phyloP scores from a whole-genome alignment of 2,888 invertebrate species.

The Coelogynopora nodosa region DNA sequence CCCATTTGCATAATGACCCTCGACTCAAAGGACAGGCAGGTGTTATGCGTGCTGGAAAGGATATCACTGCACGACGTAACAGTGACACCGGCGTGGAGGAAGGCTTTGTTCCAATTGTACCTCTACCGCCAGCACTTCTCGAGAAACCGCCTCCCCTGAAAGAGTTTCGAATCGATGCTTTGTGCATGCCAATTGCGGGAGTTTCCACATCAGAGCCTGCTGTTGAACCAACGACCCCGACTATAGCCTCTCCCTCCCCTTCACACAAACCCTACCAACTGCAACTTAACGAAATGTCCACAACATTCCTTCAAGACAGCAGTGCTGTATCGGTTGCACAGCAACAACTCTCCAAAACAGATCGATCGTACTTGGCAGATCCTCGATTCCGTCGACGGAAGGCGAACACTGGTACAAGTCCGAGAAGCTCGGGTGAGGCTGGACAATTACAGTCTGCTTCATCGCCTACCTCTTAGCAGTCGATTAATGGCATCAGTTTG shows the following conservation, averaged over 20 bases:
- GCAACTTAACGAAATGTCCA: slow-evolving; percentile 23
- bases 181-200: neutral
- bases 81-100: neutral
- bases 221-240: neutral
- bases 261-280: slow-evolving; percentile 17
- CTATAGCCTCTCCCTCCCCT: neutral
- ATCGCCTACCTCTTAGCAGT: neutral
- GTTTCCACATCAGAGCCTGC: neutral
- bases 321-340: neutral
- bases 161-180: neutral
- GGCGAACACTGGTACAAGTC: slow-evolving; percentile 1
- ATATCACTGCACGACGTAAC: neutral
- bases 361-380: slow-evolving; percentile 39
- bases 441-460: neutral
- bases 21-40: slow-evolving; percentile 42
- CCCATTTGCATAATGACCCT: slow-evolving; percentile 39
- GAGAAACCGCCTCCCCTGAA: slow-evolving; percentile 30
- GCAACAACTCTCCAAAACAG: neutral
- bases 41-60: neutral
- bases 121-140: neutral
- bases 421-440: neutral
- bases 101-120: neutral
- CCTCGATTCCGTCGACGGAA: slow-evolving; percentile 42
- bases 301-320: neutral
- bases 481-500: no score